A percentile compares a stretch with the other conserved stretches of the same genome.
Conservation (phyloP, 2,888 invertebrate species). For the Heteropelma amictum region DNA sequence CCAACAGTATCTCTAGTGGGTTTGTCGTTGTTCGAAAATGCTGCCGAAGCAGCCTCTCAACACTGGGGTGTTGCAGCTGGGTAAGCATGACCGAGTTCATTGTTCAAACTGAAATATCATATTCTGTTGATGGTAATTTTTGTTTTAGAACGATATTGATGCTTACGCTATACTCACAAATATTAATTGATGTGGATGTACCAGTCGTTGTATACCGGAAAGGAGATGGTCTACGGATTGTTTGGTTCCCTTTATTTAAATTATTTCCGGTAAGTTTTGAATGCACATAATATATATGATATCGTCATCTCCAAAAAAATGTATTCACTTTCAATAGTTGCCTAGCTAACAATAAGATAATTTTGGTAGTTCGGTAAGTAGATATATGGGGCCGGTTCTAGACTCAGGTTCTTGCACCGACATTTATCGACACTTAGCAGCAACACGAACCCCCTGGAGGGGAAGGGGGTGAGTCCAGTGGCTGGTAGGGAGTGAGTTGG, state of each 20-base stretch:
- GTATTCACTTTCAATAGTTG: no score
- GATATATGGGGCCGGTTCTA: no score
- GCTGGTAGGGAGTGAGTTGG: no score
- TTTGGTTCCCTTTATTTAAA: slow-evolving; percentile 86
- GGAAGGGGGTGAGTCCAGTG: no score
- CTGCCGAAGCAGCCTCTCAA: slow-evolving; percentile 87
- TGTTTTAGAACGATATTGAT: slow-evolving; percentile 84
- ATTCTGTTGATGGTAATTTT: background rate
- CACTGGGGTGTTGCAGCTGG: slow-evolving; percentile 91
- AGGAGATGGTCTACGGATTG: slow-evolving; percentile 80
- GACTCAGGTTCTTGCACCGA: no score
- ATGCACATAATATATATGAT: no score
- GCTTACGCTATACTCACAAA: slow-evolving; percentile 89
- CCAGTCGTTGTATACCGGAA: slow-evolving; percentile 82
- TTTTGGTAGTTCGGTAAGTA: no score
- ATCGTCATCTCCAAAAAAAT: no score
- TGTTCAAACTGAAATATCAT: background rate
- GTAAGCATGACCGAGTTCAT: slow-evolving; percentile 78
- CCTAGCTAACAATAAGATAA: no score
- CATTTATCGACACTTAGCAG: no score
- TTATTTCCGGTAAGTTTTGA: slow-evolving; percentile 86
- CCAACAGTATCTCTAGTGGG: slow-evolving; percentile 92
- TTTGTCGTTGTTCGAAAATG: slow-evolving; percentile 89
- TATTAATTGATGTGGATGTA: slow-evolving; percentile 83
- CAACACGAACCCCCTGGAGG: no score